These are phyloP conservation scores for Propithecus deckenii DNA, from an alignment of 2,797 vertebrate species.

Conservation along the genomic window DNA sequence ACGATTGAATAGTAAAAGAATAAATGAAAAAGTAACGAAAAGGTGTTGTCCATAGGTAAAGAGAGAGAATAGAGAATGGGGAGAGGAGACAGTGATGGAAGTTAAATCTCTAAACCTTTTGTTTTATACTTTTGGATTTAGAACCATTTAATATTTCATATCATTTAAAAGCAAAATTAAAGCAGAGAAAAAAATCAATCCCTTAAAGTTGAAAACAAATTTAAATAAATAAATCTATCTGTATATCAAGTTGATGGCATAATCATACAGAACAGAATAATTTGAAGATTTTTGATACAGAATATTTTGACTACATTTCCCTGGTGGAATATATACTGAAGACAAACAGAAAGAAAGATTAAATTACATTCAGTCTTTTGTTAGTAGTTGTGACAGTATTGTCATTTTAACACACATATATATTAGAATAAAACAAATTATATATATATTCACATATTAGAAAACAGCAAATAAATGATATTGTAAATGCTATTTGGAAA, in stretches of 20 bases:
- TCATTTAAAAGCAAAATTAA: constrained; percentile 57
- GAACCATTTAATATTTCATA: constrained; percentile 53
- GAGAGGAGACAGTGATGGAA: not conserved
- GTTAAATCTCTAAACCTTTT: constrained; percentile 15
- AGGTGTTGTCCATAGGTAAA: not conserved
- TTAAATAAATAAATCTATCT: constrained; percentile 51
- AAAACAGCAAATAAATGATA: constrained; percentile 32
- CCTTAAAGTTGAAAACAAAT: constrained; percentile 57
- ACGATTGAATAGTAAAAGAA: not conserved
- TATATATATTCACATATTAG: not conserved
- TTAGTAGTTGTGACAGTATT: constrained; percentile 22
- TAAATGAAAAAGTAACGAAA: constrained; percentile 23
- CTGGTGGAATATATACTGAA: constrained; percentile 11
- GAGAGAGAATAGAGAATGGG: not conserved
- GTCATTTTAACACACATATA: not conserved
- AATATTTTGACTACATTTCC: not conserved
- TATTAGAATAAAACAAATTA: not conserved
- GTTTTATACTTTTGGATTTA: constrained; percentile 31
- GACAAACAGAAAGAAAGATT: constrained; percentile 18
- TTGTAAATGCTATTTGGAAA: not conserved
- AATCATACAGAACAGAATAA: constrained; percentile 39
- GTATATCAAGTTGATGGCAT: constrained; percentile 49
- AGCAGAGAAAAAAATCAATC: constrained; percentile 22
- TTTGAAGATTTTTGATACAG: constrained; percentile 45
- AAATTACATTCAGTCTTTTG: constrained; percentile 31